Base-by-base conservation (phyloP, 1,140 invertebrate species). In the Amphibalanus amphitrite region DNA sequence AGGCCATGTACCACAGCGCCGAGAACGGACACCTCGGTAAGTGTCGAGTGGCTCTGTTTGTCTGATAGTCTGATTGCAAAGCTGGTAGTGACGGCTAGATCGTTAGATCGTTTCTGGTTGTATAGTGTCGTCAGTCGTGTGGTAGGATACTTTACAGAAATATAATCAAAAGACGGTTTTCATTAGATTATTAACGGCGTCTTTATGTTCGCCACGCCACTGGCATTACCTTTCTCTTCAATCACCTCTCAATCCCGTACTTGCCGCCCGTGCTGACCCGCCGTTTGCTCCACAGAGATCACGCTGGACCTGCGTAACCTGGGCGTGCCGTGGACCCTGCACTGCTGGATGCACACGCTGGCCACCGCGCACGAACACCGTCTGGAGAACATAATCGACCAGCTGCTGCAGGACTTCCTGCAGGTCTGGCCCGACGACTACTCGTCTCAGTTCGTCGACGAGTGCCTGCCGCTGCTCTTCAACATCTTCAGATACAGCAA, bases 1-100 rank as follows among this genome's bases (percentile, higher is more conserved):
- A 94, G 81, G 91, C 92, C 4, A 92, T 95, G 90, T 95, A 94
- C 79, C 91, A 93, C 77, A 90, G 89, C 75, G 89, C 90, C 1
- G 92, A 95, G 79, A 92, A 90, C 77, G 91, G 92, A 78, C 89
- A 93, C 81, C 83, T 94, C 75, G 89, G 89, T 90, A 76, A 78
- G 79, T 75, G n/a, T 20, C 38, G 38, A n/a, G n/a, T n/a, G n/a
- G n/a, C n/a, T n/a, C n/a, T n/a, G n/a, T n/a, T n/a, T n/a, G n/a
- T n/a, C n/a, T n/a, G n/a, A n/a, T n/a, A n/a, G n/a, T n/a, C n/a
- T n/a, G n/a, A n/a, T n/a, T n/a, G n/a, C n/a, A n/a, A n/a, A n/a
- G n/a, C n/a, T n/a, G n/a, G n/a, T n/a, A n/a, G n/a, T n/a, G n/a
- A n/a, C n/a, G n/a, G n/a, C n/a, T n/a, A n/a, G n/a, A n/a, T n/a